Evolutionary conservation across 2,113 vertebrate species (phyloP).

Genomic region (Corvus hawaiiensis): DNA sequence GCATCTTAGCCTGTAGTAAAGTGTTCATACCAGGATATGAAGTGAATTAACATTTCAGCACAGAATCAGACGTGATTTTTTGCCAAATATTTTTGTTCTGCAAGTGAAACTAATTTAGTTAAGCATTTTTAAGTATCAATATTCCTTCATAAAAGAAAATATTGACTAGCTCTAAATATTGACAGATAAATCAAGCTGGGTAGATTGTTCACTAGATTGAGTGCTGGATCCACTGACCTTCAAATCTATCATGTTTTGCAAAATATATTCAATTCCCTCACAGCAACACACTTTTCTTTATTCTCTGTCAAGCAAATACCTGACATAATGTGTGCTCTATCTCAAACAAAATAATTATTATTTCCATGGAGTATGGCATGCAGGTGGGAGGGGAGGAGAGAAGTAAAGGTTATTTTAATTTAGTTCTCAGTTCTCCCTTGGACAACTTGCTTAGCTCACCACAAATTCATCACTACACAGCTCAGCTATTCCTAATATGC

Average conservation of each 20-base stretch:
- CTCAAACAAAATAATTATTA: neutral
- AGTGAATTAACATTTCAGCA: neutral
- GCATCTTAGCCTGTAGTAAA: neutral
- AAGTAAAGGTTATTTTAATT: slow-evolving; percentile 6
- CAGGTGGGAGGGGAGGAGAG: neutral
- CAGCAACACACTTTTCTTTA: neutral
- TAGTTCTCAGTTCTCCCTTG: neutral
- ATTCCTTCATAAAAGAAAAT: neutral
- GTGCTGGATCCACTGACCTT: slow-evolving; percentile 10
- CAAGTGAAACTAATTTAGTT: neutral
- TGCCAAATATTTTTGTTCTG: neutral
- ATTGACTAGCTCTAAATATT: neutral
- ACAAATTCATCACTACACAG: neutral
- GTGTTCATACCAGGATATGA: neutral
- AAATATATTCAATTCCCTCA: neutral
- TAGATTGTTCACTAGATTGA: neutral
- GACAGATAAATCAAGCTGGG: neutral
- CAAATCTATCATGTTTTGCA: slow-evolving; percentile 10
- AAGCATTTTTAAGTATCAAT: neutral
- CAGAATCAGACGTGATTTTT: neutral
- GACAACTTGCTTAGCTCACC: neutral
- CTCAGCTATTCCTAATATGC: neutral
- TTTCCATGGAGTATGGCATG: neutral
- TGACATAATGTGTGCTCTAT: neutral
- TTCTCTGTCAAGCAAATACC: neutral